phyloP scores from a whole-genome alignment of 2,113 vertebrate genomes.

The Budorcas taxicolor region DNA sequence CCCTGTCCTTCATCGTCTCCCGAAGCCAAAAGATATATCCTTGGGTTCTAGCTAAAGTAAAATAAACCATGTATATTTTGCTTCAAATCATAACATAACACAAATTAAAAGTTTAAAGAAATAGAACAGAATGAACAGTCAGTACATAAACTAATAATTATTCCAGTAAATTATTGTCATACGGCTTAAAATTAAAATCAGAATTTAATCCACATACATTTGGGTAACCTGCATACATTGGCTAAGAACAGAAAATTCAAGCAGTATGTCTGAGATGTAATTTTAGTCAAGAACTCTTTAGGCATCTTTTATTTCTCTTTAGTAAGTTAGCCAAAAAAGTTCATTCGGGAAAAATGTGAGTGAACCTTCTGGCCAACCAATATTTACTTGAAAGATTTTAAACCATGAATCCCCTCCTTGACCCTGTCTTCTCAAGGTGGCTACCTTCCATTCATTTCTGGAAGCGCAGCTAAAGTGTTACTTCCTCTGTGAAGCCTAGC shows the following conservation, averaged over 20 bases:
- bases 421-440: neutral
- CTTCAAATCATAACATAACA: conserved; percentile 12
- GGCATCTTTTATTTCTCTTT: neutral
- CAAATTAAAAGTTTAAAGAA: conserved; percentile 7
- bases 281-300: neutral
- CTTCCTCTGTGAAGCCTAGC: neutral
- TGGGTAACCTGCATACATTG: neutral
- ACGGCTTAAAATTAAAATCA: neutral
- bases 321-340: neutral
- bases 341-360: neutral
- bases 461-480: neutral
- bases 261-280: neutral
- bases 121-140: neutral
- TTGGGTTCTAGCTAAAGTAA: neutral
- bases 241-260: neutral
- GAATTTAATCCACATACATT: neutral
- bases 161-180: neutral
- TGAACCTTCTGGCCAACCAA: neutral
- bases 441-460: neutral
- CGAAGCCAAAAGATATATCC: neutral
- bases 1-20: neutral
- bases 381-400: neutral
- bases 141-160: neutral
- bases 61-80: neutral
- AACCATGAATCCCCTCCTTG: neutral